Conservation (phyloP, 1,140 invertebrate species). For the Lineus longissimus region DNA sequence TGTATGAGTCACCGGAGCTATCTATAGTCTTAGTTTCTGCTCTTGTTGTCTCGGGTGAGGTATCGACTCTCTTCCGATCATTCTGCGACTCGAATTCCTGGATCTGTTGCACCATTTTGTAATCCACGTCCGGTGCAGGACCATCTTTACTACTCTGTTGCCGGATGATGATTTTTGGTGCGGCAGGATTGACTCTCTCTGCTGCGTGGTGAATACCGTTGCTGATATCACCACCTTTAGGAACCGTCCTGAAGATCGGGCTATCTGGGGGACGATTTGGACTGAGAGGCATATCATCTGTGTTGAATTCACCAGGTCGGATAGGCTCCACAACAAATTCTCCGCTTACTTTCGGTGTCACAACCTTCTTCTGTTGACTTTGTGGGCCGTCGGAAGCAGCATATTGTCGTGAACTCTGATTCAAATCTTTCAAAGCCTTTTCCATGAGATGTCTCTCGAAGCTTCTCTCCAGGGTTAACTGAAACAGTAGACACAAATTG, state of each 20-base stretch:
- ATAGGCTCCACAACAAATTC: no score
- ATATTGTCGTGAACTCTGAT: no score
- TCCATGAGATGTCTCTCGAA: constrained; percentile 70
- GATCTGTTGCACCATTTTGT: constrained; percentile 53
- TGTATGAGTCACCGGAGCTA: no score
- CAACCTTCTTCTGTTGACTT: constrained; percentile 3
- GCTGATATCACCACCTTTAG: no score
- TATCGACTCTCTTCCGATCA: no score
- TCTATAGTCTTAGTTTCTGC: no score
- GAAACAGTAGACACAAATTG: not conserved
- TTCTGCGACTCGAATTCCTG: constrained; percentile 40
- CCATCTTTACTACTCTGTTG: not conserved
- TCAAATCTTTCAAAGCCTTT: constrained; percentile 37
- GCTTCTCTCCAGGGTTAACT: constrained; percentile 50
- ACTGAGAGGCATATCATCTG: not conserved
- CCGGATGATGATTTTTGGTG: not conserved
- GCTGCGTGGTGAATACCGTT: no score
- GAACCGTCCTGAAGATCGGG: not conserved
- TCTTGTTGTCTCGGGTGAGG: no score
- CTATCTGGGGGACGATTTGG: not conserved
- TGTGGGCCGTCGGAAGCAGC: no score
- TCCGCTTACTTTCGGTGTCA: not conserved
- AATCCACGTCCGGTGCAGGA: constrained; percentile 34
- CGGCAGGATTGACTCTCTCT: not conserved
- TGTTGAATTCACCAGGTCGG: not conserved